Percentiles rank a stretch among this genome's conserved stretches.
phyloP scores from a whole-genome alignment of 2,113 vertebrate genomes.

The Progne subis region DNA sequence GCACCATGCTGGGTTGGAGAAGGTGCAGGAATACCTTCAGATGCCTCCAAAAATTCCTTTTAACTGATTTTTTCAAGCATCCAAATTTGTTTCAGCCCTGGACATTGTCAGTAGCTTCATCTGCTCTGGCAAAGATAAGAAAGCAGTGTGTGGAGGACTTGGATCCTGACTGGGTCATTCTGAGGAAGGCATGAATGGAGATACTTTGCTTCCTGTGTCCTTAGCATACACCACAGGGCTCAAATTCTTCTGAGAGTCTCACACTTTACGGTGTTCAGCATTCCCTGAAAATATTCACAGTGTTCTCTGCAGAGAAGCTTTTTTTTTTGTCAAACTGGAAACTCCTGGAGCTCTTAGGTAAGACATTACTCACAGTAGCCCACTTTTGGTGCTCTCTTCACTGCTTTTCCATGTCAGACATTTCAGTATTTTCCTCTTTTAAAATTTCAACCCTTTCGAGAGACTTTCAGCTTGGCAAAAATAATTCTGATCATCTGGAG shows the following conservation, averaged over 20 bases:
- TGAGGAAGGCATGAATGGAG: not conserved
- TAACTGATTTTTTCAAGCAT: not conserved
- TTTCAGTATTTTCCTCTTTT: not conserved
- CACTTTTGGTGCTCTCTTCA: not conserved
- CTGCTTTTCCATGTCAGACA: not conserved
- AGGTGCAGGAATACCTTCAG: not conserved
- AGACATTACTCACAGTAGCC: not conserved
- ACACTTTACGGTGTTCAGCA: not conserved
- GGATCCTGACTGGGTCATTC: not conserved
- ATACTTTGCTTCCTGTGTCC: not conserved
- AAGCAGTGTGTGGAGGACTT: not conserved
- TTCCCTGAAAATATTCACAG: not conserved
- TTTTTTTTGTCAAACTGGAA: not conserved
- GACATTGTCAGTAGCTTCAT: not conserved
- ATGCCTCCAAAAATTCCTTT: not conserved
- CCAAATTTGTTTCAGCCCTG: not conserved
- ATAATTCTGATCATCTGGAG: not conserved
- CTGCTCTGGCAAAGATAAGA: not conserved
- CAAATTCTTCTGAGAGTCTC: not conserved
- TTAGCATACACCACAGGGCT: not conserved
- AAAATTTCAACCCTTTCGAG: not conserved
- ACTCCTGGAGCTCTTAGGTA: not conserved
- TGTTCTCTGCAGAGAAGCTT: not conserved
- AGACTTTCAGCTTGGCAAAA: not conserved
- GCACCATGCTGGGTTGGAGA: not conserved